Evolutionary conservation across 2,888 invertebrate species (phyloP), one percentile per base, ranked within the genome.

Genomic region (Drosophila eohydei): DNA sequence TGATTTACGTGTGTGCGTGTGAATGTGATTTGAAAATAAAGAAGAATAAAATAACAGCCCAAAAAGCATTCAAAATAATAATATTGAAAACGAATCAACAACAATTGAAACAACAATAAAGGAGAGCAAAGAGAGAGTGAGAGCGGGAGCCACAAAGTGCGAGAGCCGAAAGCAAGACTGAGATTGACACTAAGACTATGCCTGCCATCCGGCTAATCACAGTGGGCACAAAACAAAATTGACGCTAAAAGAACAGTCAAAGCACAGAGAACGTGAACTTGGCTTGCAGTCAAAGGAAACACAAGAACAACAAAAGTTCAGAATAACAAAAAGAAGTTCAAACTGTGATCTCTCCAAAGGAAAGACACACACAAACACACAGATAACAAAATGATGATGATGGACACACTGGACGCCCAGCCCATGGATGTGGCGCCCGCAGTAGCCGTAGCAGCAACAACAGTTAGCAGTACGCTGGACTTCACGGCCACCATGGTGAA

Each of bases 331-430:
- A 60, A 38, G 54, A 63, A 66, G 54, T 50, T 46, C 41, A 71
- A 68, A 71, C 71, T 73, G 80, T 75, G 80, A 75, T 72, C 70
- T 72, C 70, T 61, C 55, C 43, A 50, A 56, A 77, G 85, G 52
- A 72, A 16, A 28, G 36, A 66, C 48, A 34, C 41, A 52, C 48
- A 46, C 30, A 63, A 8, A 58, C 44, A 26, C 55, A 63, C 60
- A 52, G 26, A 56, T 59, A 50, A 62, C 66, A 78, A 71, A 79
- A 91, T 91, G 92, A 91, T 91, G 91, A 91, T 92, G 92, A 91
- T 92, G 92, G 91, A 91, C 78, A 88, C 87, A 68, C 78, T 80
- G 81, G 91, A 90, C 55, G 71, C 82, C 55, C 88, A 90, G 61
- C 72, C 89, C 7, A 91, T 81, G 78, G 81, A 88, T 58, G 88